Percentiles rank a stretch among this genome's conserved stretches.
Evolutionary conservation across 2,797 vertebrate species (phyloP).

Genomic region (Halcyon smyrnensis): DNA sequence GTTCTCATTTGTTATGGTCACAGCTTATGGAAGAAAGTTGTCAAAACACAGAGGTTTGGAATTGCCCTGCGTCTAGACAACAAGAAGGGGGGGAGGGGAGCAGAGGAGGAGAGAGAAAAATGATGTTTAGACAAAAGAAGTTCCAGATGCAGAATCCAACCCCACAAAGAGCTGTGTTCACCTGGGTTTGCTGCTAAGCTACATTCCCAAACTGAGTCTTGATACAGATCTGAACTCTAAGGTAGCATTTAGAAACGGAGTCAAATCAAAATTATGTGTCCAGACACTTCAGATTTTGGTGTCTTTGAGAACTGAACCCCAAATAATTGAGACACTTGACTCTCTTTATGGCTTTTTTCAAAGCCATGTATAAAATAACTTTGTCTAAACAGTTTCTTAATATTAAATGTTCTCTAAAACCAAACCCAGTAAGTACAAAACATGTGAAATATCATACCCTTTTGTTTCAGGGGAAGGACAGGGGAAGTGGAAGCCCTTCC

Average conservation of each 20-base stretch:
- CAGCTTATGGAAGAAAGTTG: too few relatives aligned
- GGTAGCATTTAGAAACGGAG: background rate
- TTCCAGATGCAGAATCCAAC: background rate
- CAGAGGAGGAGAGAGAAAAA: background rate
- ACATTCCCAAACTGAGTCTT: rapidly evolving
- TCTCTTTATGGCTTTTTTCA: background rate
- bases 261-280: background rate
- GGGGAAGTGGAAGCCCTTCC: conserved; percentile 50
- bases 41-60: background rate
- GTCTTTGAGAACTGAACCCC: background rate
- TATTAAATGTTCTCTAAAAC: background rate
- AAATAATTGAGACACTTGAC: background rate
- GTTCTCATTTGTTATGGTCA: too few relatives aligned
- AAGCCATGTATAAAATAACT: background rate
- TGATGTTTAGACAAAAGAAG: background rate
- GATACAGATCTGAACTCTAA: background rate
- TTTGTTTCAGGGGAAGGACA: conserved; percentile 30
- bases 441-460: background rate
- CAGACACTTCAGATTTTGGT: background rate
- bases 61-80: background rate
- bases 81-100: background rate
- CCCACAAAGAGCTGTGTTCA: background rate
- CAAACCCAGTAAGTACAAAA: background rate
- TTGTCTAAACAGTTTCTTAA: background rate
- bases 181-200: background rate